Percentiles rank a stretch among this genome's conserved stretches.
These are phyloP conservation scores for Strix aluco DNA, from an alignment of 2,113 vertebrate species.

Conservation along the genomic window DNA sequence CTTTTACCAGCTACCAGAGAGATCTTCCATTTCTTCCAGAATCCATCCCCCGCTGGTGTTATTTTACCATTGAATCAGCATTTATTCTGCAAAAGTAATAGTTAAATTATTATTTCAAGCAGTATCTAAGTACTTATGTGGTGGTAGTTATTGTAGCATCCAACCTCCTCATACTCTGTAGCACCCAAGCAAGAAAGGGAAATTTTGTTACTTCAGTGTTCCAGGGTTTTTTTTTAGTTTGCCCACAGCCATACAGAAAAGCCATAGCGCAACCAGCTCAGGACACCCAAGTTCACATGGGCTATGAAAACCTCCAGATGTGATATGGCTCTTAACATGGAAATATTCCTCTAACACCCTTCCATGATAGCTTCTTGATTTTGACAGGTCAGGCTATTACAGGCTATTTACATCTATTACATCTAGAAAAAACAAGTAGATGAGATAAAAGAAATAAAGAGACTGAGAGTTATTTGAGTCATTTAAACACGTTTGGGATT, in stretches of 20 bases:
- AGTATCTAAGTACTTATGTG: background rate
- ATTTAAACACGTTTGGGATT: background rate
- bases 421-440: background rate
- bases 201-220: background rate
- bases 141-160: background rate
- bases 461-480: background rate
- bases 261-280: background rate
- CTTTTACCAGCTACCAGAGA: background rate
- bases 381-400: background rate
- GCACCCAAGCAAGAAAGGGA: background rate
- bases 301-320: background rate
- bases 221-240: background rate
- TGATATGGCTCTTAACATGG: background rate
- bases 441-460: background rate
- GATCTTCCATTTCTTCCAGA: background rate
- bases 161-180: background rate
- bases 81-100: background rate
- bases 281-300: background rate
- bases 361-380: background rate
- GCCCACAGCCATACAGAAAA: background rate
- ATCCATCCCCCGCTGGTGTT: background rate
- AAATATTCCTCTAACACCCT: background rate
- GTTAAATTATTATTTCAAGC: background rate
- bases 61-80: background rate
- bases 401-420: background rate